phyloP scores from a whole-genome alignment of 2,113 vertebrate genomes.

The Mobula hypostoma region DNA sequence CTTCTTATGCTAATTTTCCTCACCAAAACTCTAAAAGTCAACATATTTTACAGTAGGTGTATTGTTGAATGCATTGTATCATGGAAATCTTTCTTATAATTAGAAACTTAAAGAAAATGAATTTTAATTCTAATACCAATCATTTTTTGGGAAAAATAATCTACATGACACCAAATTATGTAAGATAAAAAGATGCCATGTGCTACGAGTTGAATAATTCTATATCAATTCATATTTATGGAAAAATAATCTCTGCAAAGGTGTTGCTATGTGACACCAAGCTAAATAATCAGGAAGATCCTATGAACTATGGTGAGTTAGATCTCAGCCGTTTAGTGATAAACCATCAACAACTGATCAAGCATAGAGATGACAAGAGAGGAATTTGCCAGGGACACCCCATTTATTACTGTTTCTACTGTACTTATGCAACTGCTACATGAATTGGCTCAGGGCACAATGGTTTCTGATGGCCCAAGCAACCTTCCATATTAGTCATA shows the following conservation, averaged over 20 bases:
- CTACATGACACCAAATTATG: neutral
- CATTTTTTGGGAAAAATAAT: neutral
- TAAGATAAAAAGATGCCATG: neutral
- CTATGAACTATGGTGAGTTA: neutral
- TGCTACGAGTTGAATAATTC: neutral
- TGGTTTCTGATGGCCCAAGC: neutral
- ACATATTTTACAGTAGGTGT: neutral
- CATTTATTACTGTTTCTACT: neutral
- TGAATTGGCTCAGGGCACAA: neutral
- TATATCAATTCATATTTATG: neutral
- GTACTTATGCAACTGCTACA: neutral
- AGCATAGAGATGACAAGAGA: neutral
- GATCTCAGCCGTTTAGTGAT: neutral
- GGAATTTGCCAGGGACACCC: neutral
- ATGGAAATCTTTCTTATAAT: neutral
- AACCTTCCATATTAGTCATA: neutral
- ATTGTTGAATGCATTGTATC: neutral
- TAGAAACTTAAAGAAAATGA: neutral
- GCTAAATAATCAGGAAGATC: neutral
- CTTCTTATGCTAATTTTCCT: neutral
- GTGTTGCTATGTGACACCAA: neutral
- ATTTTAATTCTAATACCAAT: neutral
- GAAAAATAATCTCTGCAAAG: neutral
- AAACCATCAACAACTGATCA: neutral
- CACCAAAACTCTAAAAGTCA: neutral